Percentiles rank a stretch among this genome's conserved stretches.
Evolutionary conservation across 2,888 invertebrate genomes (phyloP).

Genomic region (Drosophila tanythrix): DNA sequence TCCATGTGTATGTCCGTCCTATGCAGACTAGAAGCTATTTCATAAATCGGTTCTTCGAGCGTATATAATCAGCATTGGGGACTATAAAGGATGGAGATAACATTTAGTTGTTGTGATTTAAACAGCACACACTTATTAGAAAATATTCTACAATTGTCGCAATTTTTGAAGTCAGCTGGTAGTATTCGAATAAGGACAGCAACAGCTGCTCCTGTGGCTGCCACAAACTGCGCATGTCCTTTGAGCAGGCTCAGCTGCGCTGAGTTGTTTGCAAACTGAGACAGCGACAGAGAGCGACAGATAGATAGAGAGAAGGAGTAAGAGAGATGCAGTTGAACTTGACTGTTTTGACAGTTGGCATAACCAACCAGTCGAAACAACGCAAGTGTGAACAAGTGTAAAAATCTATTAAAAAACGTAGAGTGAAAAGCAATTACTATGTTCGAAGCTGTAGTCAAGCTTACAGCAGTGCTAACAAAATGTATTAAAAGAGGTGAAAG

Average conservation of each 20-base stretch:
- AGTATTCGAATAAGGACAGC: background rate
- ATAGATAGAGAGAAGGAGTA: constrained; percentile 5
- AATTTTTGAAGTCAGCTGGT: constrained; percentile 19
- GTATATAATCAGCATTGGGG: fast-evolving
- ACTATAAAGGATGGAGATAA: background rate
- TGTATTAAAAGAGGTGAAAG: constrained; percentile 53
- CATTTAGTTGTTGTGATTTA: background rate
- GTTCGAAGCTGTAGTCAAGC: constrained; percentile 1
- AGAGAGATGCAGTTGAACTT: constrained; percentile 16
- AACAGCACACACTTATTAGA: background rate
- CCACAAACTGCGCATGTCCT: constrained; percentile 66
- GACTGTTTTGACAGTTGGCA: constrained; percentile 56
- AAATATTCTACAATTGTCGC: background rate
- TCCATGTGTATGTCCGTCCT: too few relatives aligned
- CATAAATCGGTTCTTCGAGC: background rate
- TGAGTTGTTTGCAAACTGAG: constrained; percentile 36
- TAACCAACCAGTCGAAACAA: constrained; percentile 38
- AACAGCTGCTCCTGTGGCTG: constrained; percentile 48
- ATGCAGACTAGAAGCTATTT: too few relatives aligned
- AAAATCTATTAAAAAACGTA: constrained; percentile 8
- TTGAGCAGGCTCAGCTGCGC: constrained; percentile 50
- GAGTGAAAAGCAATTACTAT: constrained; percentile 23
- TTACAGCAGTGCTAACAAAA: constrained; percentile 2
- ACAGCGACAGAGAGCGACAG: constrained; percentile 4
- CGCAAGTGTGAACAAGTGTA: constrained; percentile 24